phyloP scores from a whole-genome alignment of 1,140 invertebrate genomes.

The Eupristina koningsbergeri region DNA sequence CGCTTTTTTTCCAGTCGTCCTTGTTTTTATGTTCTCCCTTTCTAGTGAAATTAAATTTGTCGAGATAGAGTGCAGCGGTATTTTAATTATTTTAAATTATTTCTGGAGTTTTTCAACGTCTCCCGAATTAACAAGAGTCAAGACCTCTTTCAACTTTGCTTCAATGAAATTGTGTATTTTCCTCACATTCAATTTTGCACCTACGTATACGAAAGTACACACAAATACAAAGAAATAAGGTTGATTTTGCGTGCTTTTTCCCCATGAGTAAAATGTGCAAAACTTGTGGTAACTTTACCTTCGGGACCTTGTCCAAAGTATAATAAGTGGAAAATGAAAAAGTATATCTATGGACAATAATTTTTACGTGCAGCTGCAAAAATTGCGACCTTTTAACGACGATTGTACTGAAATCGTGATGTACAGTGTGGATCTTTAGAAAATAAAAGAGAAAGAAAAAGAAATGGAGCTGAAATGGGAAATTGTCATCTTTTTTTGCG shows the following conservation, averaged over 20 bases:
- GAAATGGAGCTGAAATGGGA: background rate
- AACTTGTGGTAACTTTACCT: constrained; percentile 2
- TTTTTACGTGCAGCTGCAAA: constrained; percentile 39
- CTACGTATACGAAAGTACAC: background rate
- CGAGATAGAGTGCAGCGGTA: constrained; percentile 32
- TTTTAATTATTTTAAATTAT: constrained; percentile 65
- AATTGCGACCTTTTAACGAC: constrained; percentile 35
- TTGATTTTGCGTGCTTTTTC: background rate
- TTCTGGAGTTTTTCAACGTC: constrained; percentile 37
- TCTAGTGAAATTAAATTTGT: constrained; percentile 62
- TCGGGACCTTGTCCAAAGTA: background rate
- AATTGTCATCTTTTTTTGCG: background rate
- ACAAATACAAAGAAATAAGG: background rate
- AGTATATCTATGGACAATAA: background rate
- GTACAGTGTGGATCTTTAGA: background rate
- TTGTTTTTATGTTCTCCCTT: background rate
- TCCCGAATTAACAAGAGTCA: constrained; percentile 24
- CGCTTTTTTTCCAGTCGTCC: background rate
- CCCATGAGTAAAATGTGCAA: background rate
- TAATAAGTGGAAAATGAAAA: constrained; percentile 25
- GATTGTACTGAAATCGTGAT: constrained; percentile 2
- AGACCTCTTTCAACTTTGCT: background rate
- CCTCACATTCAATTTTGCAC: background rate
- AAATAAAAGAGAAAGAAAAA: constrained; percentile 16
- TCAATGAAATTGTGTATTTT: background rate